Conservation (phyloP, 92 coral and sea anemone genomes). For the Virgularia gustaviana region DNA sequence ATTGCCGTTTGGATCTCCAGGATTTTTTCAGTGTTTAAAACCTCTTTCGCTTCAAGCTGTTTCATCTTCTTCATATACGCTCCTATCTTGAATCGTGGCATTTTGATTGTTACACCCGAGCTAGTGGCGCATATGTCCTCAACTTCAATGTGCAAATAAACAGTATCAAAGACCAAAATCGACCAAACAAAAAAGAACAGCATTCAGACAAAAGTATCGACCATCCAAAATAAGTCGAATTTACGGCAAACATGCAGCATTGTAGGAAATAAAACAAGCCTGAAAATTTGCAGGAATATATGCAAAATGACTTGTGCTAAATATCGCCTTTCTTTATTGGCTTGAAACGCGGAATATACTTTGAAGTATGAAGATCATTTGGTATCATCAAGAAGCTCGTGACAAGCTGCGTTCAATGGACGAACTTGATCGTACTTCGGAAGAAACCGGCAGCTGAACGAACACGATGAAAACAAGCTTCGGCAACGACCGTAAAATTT, state of each 20-base stretch:
- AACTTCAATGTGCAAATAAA: neutral
- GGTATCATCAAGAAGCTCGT: neutral
- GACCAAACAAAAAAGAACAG: neutral
- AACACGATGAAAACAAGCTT: no score
- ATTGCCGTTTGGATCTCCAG: neutral
- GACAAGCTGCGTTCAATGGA: neutral
- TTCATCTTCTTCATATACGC: neutral
- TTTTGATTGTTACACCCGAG: no score
- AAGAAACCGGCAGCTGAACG: neutral
- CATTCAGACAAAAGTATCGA: no score
- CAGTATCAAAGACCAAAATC: neutral
- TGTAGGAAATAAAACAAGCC: constrained; percentile 4
- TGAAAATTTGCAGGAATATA: neutral
- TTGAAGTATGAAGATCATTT: neutral
- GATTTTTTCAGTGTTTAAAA: neutral
- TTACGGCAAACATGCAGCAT: neutral
- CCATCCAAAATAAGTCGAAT: no score
- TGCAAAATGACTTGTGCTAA: neutral
- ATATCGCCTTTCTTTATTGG: neutral
- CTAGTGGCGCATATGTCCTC: neutral
- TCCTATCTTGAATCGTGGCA: neutral
- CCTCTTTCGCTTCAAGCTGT: neutral
- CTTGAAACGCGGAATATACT: neutral
- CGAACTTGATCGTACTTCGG: neutral
- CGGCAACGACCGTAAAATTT: no score